Evolutionary conservation across 1,140 invertebrate species (phyloP).

Genomic region (Dufourea novaeangliae): DNA sequence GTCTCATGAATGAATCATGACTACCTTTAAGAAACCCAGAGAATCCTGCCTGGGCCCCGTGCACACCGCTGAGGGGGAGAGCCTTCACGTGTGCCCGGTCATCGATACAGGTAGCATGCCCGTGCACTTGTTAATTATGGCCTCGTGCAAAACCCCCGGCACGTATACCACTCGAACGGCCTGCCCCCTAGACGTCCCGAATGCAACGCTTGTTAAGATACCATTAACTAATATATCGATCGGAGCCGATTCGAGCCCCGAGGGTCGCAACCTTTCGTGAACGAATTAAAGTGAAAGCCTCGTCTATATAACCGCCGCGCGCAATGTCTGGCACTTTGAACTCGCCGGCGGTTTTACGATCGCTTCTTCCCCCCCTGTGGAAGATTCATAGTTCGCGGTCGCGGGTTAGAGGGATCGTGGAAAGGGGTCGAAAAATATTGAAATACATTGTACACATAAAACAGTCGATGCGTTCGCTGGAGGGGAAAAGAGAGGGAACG

Average conservation of each 20-base stretch:
- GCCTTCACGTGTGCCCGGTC: conserved; percentile 34
- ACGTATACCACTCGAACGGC: neutral
- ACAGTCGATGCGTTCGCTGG: too few species aligned
- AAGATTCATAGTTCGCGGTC: neutral
- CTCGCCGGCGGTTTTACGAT: neutral
- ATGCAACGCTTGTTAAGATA: conserved; percentile 68
- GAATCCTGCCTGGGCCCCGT: conserved; percentile 40
- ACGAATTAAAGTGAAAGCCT: conserved; percentile 47
- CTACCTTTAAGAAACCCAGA: conserved; percentile 48
- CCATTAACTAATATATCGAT: conserved; percentile 56
- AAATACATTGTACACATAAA: neutral
- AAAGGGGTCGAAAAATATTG: neutral
- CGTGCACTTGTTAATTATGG: conserved; percentile 60
- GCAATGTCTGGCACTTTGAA: neutral
- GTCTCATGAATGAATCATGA: conserved; percentile 62
- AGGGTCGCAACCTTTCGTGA: conserved; percentile 33
- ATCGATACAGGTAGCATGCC: conserved; percentile 49
- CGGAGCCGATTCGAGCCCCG: neutral
- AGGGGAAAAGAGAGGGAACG: too few species aligned
- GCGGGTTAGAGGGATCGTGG: neutral
- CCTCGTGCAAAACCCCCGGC: conserved; percentile 17
- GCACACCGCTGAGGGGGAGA: too few species aligned
- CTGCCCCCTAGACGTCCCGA: conserved; percentile 16
- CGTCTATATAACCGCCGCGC: too few species aligned
- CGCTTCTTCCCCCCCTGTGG: neutral